Evolutionary conservation across 2,797 vertebrate genomes (phyloP).

Genomic region (Echiichthys vipera): DNA sequence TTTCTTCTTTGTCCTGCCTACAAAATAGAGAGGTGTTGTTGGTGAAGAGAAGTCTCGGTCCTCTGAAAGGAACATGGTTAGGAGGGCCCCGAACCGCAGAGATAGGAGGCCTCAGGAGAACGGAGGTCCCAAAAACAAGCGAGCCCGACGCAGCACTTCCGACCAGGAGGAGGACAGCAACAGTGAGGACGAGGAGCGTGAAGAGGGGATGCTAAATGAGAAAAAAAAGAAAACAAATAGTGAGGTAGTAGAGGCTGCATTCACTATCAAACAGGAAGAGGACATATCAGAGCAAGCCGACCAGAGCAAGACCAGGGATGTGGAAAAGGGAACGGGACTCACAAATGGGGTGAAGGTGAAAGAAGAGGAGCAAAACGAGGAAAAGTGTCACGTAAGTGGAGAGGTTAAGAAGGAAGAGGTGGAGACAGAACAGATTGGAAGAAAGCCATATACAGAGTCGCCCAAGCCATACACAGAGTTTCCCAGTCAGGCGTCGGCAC

Average conservation of each 20-base stretch:
- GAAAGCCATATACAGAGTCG: slow-evolving; percentile 72
- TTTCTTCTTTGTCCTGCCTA: slow-evolving; percentile 8
- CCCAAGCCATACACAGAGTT: slow-evolving; percentile 72
- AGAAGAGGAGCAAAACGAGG: slow-evolving; percentile 39
- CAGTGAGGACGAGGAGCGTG: slow-evolving; percentile 74
- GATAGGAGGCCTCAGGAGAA: slow-evolving; percentile 76
- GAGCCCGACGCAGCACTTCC: slow-evolving; percentile 75
- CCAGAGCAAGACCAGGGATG: slow-evolving; percentile 45
- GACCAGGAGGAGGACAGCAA: slow-evolving; percentile 81
- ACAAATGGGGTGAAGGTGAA: slow-evolving; percentile 65
- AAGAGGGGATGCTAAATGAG: slow-evolving; percentile 43
- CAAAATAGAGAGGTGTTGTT: slow-evolving; percentile 68
- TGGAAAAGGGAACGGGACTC: slow-evolving; percentile 46
- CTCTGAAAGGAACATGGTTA: slow-evolving; percentile 68
- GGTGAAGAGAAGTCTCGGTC: slow-evolving; percentile 65
- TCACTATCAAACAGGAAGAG: slow-evolving; percentile 58
- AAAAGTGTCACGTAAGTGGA: slow-evolving; percentile 56
- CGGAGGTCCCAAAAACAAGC: slow-evolving; percentile 74
- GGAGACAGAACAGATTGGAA: slow-evolving; percentile 62
- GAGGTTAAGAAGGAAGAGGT: slow-evolving; percentile 66
- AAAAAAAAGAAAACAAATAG: slow-evolving; percentile 62
- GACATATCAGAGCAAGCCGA: slow-evolving; percentile 41
- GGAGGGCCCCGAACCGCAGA: slow-evolving; percentile 70
- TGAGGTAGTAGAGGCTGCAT: slow-evolving; percentile 43
- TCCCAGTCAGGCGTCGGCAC: slow-evolving; percentile 48